phyloP scores from a whole-genome alignment of 2,888 invertebrate genomes.

The Lepidochitona cinerea region DNA sequence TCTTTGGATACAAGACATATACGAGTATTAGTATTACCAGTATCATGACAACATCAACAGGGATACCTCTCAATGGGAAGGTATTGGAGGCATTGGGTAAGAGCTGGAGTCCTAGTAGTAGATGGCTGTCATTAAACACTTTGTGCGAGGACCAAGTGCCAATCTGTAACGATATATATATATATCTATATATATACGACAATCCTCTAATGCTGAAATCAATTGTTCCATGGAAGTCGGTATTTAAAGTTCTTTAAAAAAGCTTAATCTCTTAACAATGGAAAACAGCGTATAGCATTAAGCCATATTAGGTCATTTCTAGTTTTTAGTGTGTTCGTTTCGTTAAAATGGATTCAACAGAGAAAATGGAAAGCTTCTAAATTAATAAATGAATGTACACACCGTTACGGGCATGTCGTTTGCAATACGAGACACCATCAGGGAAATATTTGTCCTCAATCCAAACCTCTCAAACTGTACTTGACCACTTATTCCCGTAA shows the following conservation, averaged over 20 bases:
- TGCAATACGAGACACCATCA: constrained; percentile 27
- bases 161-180: constrained; percentile 7
- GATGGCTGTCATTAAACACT: neutral
- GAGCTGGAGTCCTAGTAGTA: neutral
- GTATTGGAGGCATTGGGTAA: constrained; percentile 16
- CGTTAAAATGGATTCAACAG: no score
- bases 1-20: neutral
- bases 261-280: no score
- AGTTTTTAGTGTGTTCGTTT: no score
- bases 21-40: no score
- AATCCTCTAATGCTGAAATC: no score
- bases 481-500: constrained; percentile 41
- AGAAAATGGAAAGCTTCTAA: no score
- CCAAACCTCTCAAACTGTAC: constrained; percentile 46
- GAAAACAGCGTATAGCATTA: no score
- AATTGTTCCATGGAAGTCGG: no score
- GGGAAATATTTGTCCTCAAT: constrained; percentile 41
- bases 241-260: no score
- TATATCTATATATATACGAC: no score
- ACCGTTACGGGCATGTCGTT: neutral
- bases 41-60: constrained; percentile 55
- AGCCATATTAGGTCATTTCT: no score
- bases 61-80: constrained; percentile 53
- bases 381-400: no score
- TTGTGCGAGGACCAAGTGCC: constrained; percentile 16